Evolutionary conservation across 2,888 invertebrate species (phyloP), one percentile per base, ranked within the genome.

Genomic region (Drosophila buzzatii): DNA sequence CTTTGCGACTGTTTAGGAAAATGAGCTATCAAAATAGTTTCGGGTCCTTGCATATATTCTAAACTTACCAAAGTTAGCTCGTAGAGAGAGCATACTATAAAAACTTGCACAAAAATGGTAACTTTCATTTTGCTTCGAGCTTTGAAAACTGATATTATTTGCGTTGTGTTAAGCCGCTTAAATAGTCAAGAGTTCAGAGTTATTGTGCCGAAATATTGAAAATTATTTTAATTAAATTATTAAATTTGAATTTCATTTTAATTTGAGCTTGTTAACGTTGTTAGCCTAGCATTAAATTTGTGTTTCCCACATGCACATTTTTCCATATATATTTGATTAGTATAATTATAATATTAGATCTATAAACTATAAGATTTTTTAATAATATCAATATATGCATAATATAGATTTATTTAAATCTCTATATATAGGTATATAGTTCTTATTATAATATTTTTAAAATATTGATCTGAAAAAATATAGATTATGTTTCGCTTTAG

Each of bases 141-240:
- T 14, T 59, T 57, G 60, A 27, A 31, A 49, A 55, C 41, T 37
- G 31, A 65, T 35, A 66, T 57, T 59, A 20, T 7, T 14, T 1
- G 5, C 1, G 5, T 1, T 7, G 7, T 16, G 23, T 23, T 35
- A 18, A 10, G 18, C 39, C 2, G 56, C 55, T 84, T 85, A 83
- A 69, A 85, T 82, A 85, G 55, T 3, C 0, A 16, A 14, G 18
- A 33, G 2, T 0, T 3, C 2, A 0, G 35, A 31, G n/a, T 47
- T 60, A 14, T 27, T 20, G 5, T 31, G 14, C 51, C 20, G 0
- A 49, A 49, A 49, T 27, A 20, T 59, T 45, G 16, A 16, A 39
- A 18, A 41, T 51, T 44, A 35, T 42, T 53, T 45, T 57, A 66
- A 84, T 84, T 75, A 75, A 79, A 70, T 82, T 64, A 72, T 86